Percentiles rank a stretch among this genome's conserved stretches.
These are phyloP conservation scores for Poicephalus gulielmi DNA, from an alignment of 2,113 vertebrate genomes.

Conservation along the genomic window DNA sequence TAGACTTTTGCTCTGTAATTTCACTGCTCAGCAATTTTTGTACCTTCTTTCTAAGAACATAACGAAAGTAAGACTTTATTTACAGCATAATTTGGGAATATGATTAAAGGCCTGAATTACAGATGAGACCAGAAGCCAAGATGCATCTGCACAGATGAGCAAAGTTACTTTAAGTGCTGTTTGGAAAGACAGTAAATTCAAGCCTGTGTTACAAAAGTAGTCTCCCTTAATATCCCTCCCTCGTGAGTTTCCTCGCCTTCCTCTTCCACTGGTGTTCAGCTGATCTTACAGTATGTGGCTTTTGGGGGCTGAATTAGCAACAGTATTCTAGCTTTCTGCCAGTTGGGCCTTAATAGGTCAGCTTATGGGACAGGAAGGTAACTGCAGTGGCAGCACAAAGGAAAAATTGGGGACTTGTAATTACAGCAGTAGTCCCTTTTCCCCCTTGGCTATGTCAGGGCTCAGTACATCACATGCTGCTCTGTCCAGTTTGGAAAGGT, in stretches of 20 bases:
- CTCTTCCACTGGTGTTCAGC: background rate
- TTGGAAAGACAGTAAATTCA: background rate
- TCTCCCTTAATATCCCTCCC: background rate
- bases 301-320: background rate
- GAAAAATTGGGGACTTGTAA: background rate
- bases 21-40: background rate
- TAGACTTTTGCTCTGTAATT: background rate
- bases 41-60: background rate
- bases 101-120: background rate
- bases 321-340: background rate
- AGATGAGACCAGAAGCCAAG: background rate
- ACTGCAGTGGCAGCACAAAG: background rate
- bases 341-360: background rate
- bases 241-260: background rate
- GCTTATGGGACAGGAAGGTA: background rate
- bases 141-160: background rate
- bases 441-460: background rate
- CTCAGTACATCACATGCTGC: fast-evolving
- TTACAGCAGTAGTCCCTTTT: background rate
- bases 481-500: background rate
- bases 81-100: background rate
- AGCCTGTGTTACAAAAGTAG: background rate
- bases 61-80: background rate
- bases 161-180: background rate
- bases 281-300: background rate